Evolutionary conservation across 2,888 invertebrate species (phyloP).

Genomic region (Micoletzkya japonica): DNA sequence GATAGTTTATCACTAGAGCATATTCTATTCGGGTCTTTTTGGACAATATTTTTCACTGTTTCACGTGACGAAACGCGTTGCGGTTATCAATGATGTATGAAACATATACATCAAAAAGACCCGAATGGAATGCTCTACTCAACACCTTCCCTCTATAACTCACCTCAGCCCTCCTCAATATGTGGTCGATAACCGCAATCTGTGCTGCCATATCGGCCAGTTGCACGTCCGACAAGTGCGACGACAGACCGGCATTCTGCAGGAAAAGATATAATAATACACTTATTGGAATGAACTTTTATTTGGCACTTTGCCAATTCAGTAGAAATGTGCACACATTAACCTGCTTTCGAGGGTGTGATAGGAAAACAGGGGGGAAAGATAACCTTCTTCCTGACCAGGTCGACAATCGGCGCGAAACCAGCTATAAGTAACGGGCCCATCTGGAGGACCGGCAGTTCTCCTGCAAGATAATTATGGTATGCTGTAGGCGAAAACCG

Average conservation of each 20-base stretch:
- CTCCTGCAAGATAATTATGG: slow-evolving; percentile 71
- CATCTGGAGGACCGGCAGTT: slow-evolving; percentile 87
- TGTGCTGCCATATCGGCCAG: slow-evolving; percentile 90
- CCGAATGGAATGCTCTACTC: not conserved
- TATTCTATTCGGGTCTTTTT: not conserved
- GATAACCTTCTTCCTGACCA: slow-evolving; percentile 78
- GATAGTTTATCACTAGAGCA: no score
- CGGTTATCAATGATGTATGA: not conserved
- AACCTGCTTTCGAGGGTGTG: not conserved
- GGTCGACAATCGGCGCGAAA: slow-evolving; percentile 86
- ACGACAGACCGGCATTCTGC: slow-evolving; percentile 77
- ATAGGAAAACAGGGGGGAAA: slow-evolving; percentile 9
- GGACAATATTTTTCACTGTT: not conserved
- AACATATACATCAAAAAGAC: not conserved
- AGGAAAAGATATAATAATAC: slow-evolving; percentile 22
- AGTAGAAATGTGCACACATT: not conserved
- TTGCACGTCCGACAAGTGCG: slow-evolving; percentile 75
- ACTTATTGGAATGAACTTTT: not conserved
- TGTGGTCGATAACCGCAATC: slow-evolving; percentile 80
- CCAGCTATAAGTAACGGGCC: slow-evolving; percentile 87
- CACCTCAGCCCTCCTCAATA: slow-evolving; percentile 87
- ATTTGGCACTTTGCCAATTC: slow-evolving; percentile 38
- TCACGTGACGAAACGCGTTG: not conserved
- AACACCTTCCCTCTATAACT: slow-evolving; percentile 8
- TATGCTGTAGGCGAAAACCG: no score